Percentiles rank a stretch among this genome's conserved stretches.
These are phyloP conservation scores for Pardalotus punctatus DNA, from an alignment of 2,113 vertebrate species.

Conservation along the genomic window DNA sequence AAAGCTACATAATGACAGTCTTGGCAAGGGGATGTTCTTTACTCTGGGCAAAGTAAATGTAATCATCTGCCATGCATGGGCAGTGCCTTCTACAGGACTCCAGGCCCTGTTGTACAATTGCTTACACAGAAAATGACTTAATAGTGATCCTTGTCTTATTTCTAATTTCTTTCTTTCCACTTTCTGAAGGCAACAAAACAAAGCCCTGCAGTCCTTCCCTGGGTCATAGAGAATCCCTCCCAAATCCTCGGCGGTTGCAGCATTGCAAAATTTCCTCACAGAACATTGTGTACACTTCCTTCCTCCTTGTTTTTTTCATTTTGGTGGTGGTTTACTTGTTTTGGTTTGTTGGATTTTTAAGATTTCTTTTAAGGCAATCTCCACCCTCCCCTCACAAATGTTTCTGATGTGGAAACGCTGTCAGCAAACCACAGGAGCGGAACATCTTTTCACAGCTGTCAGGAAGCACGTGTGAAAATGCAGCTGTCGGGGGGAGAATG, in stretches of 20 bases:
- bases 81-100: background rate
- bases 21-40: background rate
- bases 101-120: background rate
- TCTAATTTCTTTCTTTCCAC: background rate
- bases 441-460: background rate
- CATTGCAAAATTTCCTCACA: background rate
- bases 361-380: background rate
- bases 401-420: background rate
- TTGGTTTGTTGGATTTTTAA: background rate
- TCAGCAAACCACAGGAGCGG: background rate
- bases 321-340: background rate
- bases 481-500: background rate
- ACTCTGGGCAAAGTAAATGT: background rate
- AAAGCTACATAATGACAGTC: background rate
- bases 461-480: background rate
- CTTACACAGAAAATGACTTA: background rate
- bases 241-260: background rate
- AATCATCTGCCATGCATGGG: background rate
- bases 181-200: background rate
- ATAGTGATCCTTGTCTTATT: background rate
- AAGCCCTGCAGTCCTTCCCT: background rate
- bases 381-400: background rate
- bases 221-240: background rate
- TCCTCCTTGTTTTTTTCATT: background rate
- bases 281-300: background rate